A percentile compares a stretch with the other conserved stretches of the same genome.
These are phyloP conservation scores for Leucosticte australis DNA, from an alignment of 2,113 vertebrate genomes.

Conservation along the genomic window DNA sequence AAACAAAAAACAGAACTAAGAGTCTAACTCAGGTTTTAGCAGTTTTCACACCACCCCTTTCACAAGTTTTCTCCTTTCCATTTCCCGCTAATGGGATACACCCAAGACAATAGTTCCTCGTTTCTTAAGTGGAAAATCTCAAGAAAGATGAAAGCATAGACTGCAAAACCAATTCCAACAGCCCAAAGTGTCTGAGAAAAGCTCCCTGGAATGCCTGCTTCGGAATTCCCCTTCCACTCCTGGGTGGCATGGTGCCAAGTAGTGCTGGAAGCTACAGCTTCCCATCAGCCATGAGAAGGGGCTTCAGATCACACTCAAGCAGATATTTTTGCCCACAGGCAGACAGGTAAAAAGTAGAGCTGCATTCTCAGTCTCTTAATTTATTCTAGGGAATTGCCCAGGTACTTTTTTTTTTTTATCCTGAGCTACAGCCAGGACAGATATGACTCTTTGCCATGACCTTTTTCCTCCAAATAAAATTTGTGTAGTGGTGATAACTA, in stretches of 20 bases:
- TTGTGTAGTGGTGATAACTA: background rate
- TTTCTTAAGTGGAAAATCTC: background rate
- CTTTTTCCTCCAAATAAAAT: slow-evolving; percentile 35
- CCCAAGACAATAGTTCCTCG: background rate
- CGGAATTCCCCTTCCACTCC: slow-evolving; percentile 61
- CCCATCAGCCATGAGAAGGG: background rate
- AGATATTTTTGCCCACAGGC: background rate
- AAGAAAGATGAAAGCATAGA: background rate
- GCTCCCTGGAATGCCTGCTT: background rate
- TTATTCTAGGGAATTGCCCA: background rate
- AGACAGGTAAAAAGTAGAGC: background rate
- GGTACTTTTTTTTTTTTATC: background rate
- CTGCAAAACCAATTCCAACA: slow-evolving; percentile 14
- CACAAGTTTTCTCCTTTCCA: background rate
- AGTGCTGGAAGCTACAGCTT: slow-evolving; percentile 7
- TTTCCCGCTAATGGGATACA: background rate
- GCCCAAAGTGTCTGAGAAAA: background rate
- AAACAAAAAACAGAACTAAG: background rate
- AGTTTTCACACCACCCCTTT: background rate
- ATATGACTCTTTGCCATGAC: slow-evolving; percentile 26
- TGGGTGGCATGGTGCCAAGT: slow-evolving; percentile 21
- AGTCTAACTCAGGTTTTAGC: background rate
- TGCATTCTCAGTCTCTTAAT: background rate
- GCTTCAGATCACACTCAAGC: background rate
- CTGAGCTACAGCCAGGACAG: background rate